Evolutionary conservation across 2,888 invertebrate genomes (phyloP), one percentile per base, ranked within the genome.

Genomic region (Cancer borealis): DNA sequence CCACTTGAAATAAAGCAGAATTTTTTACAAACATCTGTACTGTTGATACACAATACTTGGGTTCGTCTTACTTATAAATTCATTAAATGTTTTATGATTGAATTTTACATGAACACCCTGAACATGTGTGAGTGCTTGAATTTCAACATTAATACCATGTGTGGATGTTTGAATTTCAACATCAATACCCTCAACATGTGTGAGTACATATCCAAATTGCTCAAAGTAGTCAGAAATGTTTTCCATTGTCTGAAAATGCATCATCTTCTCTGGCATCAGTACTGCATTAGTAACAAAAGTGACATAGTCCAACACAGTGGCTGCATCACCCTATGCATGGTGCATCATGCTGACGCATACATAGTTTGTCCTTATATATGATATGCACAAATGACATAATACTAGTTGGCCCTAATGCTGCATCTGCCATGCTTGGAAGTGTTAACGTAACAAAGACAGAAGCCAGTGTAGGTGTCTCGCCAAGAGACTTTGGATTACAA

Each of bases 361-460:
- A 84, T 26, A 12, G 79, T 14, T 14, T 12, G 79, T 39, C 39
- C 84, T 84, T 21, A 84, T 3, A 5, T 39, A 84, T 84, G 84
- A 84, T 84, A 84, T 84, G 84, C 84, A 84, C 84, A 14, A 26
- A 84, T 84, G 84, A 84, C 84, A 84, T 30, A 84, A 84, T 84
- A 84, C 84, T 84, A 84, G 84, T 84, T 84, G 84, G 39, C 84
- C 84, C 84, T 84, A 39, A 84, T 84, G 84, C 14, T 84, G 39
- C 39, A 5, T 39, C 84, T 84, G 39, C 30, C 39, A 84, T 84
- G 30, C 84, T n/a, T 26, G 73, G 73, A 39, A 84, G 30, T 39
- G 84, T 84, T 39, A 30, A 84, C 39, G 14, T 26, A 79, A n/a
- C n/a, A 10, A 39, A 84, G 39, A 84, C 84, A 84, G 84, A 84